Base-by-base conservation (phyloP, 2,888 invertebrate genomes). In the Agrochola lota region DNA sequence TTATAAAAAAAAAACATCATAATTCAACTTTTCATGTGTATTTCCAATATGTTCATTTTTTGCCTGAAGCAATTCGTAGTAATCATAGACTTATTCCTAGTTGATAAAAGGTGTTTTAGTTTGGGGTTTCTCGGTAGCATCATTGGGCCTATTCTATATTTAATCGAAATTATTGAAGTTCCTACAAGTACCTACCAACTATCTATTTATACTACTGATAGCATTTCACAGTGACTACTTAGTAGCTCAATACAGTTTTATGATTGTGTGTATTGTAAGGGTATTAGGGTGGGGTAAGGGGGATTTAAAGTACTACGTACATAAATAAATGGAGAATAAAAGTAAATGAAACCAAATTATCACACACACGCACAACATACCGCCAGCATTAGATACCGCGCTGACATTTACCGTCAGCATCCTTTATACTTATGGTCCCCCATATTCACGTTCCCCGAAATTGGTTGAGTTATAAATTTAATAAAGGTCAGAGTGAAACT, bases 381-480 rank as follows among this genome's bases (percentile, higher is more conserved):
- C 6, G 6, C 35, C 23, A 52, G 9, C 15, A 52, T 30, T 35
- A 68, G 23, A 6, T 52, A 30, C 23, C 52, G 17, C 52, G 59
- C 73, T 26, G 59, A 59, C 26, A 66, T 55, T 55, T 73, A 66
- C 73, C 26, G 46, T 20, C 80, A 66, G 59, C 52, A 55, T 66
- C 43, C 64, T 55, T 76, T 76, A n/a, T 59, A 35, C 23, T 72
- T 43, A 71, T 3, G 35, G 20, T 35, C 2, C 77, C 63, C 71
- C 15, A 63, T n/a, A 62, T 49, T 30, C 30, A 64, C 17, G 49
- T n/a, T 35, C 43, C 26, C 43, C 64, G 12, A 66, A 80, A 80
- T 80, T 66, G n/a, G 23, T 46, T 43, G 7, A 35, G n/a, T 59
- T 64, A 59, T 20, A 64, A 62, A 77, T 77, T 43, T 43, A 79